Base-by-base conservation (phyloP, 1,140 invertebrate species). In the Papilio polyxenes region DNA sequence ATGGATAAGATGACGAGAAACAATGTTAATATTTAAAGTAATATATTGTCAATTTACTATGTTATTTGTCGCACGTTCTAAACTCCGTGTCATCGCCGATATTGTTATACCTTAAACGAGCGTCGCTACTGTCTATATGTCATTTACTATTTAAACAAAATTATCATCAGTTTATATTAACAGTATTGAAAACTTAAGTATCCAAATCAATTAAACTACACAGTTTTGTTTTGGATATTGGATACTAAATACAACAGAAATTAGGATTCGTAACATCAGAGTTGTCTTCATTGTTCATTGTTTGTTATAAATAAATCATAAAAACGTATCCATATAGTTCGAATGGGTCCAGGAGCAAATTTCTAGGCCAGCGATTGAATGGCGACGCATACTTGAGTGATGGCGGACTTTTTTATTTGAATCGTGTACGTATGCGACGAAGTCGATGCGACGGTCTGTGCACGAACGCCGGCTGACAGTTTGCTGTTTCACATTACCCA, bases 401-500 rank as follows among this genome's bases (percentile, higher is more conserved):
- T 92, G 90, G 93, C 87, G 89, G 89, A 92, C 91, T 93, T 93
- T 93, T 94, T 94, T 94, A 94, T 94, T 94, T 93, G 92, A 94
- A 93, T 93, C 93, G 93, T 94, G 93, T 92, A 87, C 86, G 92
- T 93, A 94, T 94, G 93, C 91, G 91, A 88, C 84, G 83, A 44
- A 44, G 40, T 7, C 40, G 40, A 44, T 7, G 40, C 40, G 91
- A 88, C 84, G 83, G 88, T 83, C 88, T 85, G 83, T 84, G 83
- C 80, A 65, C 82, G n/a, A 72, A 15, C 65, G 65, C 49, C 81
- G 80, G 81, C 82, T 84, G 82, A 82, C 84, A 69, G 69, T 81
- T 85, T 80, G 85, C 84, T 85, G 85, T 82, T 85, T 85, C 83
- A 83, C 82, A 86, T 86, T 62, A 80, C 78, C 59, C 59, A 80